phyloP scores from a whole-genome alignment of 1,140 invertebrate genomes.

The Melipona quadrifasciata region DNA sequence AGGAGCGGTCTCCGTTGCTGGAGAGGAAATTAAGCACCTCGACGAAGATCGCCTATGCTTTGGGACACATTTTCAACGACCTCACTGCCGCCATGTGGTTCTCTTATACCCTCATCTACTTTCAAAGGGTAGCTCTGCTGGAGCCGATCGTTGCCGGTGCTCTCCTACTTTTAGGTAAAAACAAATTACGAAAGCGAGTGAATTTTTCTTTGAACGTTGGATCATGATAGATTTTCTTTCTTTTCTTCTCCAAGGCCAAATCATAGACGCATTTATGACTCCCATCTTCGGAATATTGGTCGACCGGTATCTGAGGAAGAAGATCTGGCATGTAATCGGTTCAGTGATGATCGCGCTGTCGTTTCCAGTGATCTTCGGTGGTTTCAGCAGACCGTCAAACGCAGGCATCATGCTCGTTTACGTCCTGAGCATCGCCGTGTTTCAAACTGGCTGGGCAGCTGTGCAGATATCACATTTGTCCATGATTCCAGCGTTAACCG shows the following conservation, averaged over 20 bases:
- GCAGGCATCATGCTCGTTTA: conserved; percentile 83
- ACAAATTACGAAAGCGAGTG: no score
- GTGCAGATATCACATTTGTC: conserved; percentile 96
- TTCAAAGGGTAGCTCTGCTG: conserved; percentile 90
- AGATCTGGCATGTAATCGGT: conserved; percentile 93
- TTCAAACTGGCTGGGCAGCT: conserved; percentile 95
- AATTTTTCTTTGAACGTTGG: no score
- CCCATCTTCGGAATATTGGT: conserved; percentile 92
- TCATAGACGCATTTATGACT: conserved; percentile 92
- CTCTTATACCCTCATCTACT: conserved; percentile 94
- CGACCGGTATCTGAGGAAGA: conserved; percentile 89
- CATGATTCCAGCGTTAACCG: conserved; percentile 91
- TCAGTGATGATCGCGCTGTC: conserved; percentile 84
- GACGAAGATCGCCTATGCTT: conserved; percentile 86
- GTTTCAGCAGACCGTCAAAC: conserved; percentile 83
- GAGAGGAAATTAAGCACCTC: conserved; percentile 71
- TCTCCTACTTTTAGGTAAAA: conserved; percentile 88
- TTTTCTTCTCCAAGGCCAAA: conserved; percentile 84
- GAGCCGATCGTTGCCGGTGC: conserved; percentile 88
- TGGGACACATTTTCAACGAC: conserved; percentile 96
- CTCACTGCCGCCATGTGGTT: conserved; percentile 97
- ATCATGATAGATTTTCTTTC: background rate
- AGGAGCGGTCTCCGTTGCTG: conserved; percentile 68
- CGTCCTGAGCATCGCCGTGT: conserved; percentile 89
- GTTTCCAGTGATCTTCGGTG: conserved; percentile 91